Conservation (phyloP, 2,797 vertebrate genomes). For the Tinamus major region DNA sequence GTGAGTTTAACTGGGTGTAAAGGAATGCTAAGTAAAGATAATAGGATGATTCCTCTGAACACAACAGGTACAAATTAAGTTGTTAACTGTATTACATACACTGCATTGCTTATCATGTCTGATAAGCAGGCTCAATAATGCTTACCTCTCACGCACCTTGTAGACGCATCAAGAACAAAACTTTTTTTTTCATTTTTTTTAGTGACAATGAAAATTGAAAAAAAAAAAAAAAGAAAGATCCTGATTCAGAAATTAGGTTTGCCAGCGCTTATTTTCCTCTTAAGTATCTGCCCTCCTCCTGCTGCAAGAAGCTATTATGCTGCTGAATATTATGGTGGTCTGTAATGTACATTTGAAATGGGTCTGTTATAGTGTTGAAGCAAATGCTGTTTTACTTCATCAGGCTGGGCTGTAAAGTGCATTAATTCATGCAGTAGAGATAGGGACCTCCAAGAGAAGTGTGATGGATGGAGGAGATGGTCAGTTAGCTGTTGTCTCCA, state of each 20-base stretch:
- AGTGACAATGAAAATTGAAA: constrained; percentile 22
- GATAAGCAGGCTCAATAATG: constrained; percentile 60
- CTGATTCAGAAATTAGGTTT: constrained; percentile 3
- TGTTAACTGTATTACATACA: constrained; percentile 59
- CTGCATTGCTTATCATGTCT: constrained; percentile 66
- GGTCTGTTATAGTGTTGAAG: neutral
- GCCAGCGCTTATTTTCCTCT: neutral
- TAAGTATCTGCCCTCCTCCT: neutral
- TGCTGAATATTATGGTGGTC: neutral
- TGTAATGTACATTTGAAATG: neutral
- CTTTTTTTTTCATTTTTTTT: constrained; percentile 7
- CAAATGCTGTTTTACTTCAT: neutral
- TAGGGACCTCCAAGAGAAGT: neutral
- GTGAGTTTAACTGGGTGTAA: constrained; percentile 73
- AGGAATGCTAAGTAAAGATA: constrained; percentile 75
- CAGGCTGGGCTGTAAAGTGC: neutral
- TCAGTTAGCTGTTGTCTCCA: neutral
- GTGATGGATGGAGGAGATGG: neutral
- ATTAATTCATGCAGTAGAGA: neutral
- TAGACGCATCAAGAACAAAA: constrained; percentile 42
- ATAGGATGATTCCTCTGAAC: constrained; percentile 72
- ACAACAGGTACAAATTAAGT: constrained; percentile 68
- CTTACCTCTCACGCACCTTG: constrained; percentile 56
- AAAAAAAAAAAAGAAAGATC: neutral
- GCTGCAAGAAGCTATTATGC: neutral